Evolutionary conservation across 2,113 vertebrate species (phyloP).

Genomic region (Leptocoma aspasia): DNA sequence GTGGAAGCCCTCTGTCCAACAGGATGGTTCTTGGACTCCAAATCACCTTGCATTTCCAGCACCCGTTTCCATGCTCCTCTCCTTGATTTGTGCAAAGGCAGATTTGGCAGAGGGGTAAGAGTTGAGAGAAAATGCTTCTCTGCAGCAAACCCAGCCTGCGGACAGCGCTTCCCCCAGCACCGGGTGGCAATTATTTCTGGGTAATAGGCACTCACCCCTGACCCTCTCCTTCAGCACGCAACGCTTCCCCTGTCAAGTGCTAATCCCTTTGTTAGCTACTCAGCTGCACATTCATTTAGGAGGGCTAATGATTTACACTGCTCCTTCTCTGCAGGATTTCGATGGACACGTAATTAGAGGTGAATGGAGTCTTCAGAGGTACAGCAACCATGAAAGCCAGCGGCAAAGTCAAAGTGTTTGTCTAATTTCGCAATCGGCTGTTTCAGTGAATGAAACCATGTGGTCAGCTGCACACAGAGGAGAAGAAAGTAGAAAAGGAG

Average conservation of each 20-base stretch:
- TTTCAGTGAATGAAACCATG: background rate
- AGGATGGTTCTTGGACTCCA: background rate
- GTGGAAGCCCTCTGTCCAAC: background rate
- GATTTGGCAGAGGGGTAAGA: background rate
- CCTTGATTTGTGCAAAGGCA: background rate
- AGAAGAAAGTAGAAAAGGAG: background rate
- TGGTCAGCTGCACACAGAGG: background rate
- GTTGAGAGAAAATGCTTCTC: background rate
- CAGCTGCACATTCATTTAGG: constrained; percentile 40
- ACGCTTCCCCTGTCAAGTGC: background rate
- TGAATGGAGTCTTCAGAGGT: constrained; percentile 6
- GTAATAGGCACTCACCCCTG: background rate
- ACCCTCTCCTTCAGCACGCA: background rate
- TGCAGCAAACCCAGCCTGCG: background rate
- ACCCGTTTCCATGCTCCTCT: accelerated
- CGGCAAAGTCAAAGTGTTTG: constrained; percentile 41
- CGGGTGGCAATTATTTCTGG: background rate
- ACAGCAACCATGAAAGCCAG: background rate
- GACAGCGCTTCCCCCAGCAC: background rate
- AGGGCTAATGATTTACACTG: constrained; percentile 50
- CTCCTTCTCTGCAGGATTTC: constrained; percentile 22
- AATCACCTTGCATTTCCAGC: background rate
- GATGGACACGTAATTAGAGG: constrained; percentile 34
- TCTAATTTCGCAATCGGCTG: background rate
- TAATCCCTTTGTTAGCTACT: constrained; percentile 48